These are phyloP conservation scores for Excalfactoria chinensis DNA, from an alignment of 2,113 vertebrate species.

Conservation along the genomic window DNA sequence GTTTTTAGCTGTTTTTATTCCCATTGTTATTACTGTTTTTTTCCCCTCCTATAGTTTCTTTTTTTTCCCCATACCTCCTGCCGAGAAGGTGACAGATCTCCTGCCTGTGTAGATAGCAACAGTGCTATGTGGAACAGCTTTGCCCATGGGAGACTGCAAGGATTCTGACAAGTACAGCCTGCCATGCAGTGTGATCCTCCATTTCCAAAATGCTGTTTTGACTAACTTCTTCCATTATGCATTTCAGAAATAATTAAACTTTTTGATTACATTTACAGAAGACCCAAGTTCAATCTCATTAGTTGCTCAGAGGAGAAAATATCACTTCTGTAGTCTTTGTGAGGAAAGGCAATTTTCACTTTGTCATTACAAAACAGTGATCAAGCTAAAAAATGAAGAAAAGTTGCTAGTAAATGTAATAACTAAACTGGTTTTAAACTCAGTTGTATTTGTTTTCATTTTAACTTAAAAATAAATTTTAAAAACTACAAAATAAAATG, in stretches of 20 bases:
- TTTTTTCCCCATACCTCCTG: background rate
- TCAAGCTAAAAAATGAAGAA: background rate
- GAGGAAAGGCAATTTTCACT: background rate
- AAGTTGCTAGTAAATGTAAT: background rate
- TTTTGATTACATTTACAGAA: background rate
- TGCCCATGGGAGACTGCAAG: background rate
- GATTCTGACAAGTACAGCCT: background rate
- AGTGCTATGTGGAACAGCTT: background rate
- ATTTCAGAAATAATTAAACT: conserved; percentile 15
- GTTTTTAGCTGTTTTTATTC: background rate
- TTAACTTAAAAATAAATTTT: background rate
- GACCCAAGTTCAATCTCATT: background rate
- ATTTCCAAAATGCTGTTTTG: background rate
- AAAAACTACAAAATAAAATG: background rate
- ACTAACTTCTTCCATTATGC: background rate
- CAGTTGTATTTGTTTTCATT: background rate
- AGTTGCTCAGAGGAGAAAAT: background rate
- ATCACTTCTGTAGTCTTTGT: background rate
- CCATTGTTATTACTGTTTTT: background rate
- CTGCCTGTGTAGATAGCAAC: background rate
- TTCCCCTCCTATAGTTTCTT: background rate
- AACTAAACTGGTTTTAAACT: background rate
- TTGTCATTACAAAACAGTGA: background rate
- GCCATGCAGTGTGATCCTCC: background rate
- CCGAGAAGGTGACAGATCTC: background rate